Base-by-base conservation (phyloP, 2,888 invertebrate genomes). In the Deilephila porcellus region DNA sequence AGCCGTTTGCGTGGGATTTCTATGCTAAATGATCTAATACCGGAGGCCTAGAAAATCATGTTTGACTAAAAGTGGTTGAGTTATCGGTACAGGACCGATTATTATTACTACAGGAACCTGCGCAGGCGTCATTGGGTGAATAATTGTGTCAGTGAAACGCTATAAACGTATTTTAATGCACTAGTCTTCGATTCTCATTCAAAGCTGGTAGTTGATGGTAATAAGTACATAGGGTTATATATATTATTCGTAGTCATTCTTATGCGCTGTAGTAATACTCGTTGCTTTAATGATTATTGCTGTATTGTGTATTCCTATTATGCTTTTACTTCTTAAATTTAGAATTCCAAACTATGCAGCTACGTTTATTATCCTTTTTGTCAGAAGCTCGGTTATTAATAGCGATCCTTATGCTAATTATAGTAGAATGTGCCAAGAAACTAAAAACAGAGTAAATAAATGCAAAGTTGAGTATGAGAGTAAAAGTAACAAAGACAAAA, bases 61-160 rank as follows among this genome's bases (percentile, higher is more conserved):
- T 80, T 79, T 81, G 78, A 78, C 79, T 77, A 81, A 79, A 82
- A 80, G 80, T 76, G 78, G 78, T 79, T 84, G 83, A 88, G 76
- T 85, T 88, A 88, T 87, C 79, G 84, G 77, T 79, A 80, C 80
- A 76, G 77, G 77, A 80, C 76, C 83, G 86, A 89, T 88, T 88
- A 88, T 82, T 81, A 89, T 88, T 88, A 88, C 82, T 81, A 81
- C 80, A 75, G 75, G 81, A 80, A 79, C 79, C 79, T 83, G 88
- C 80, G 84, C 84, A 83, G 85, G 85, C 86, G 88, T 86, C 85
- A 78, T 80, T 83, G 72, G 78, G 78, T 86, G 82, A 88, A 83
- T 86, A 87, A 88, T 85, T 82, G 81, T 78, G 73, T 76, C 71
- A 79, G 76, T 76, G 79, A 85, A 84, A 83, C 79, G 74, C 71